phyloP scores from a whole-genome alignment of 2,797 vertebrate species.

The Rhynchotus rufescens region DNA sequence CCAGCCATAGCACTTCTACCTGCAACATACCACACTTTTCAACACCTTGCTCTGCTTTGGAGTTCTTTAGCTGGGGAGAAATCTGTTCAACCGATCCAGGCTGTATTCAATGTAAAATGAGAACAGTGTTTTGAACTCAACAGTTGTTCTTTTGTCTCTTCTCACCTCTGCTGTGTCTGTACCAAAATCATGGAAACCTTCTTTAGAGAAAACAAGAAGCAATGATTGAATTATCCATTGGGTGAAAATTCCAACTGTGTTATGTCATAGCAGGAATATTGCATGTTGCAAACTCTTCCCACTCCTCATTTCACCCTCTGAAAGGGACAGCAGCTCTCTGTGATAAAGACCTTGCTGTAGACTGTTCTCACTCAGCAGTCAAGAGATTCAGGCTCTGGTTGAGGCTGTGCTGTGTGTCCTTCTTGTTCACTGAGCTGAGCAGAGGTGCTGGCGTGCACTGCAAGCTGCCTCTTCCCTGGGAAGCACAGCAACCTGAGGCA shows the following conservation, averaged over 20 bases:
- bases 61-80: background rate
- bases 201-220: background rate
- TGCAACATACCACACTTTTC: background rate
- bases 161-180: background rate
- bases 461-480: background rate
- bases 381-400: background rate
- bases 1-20: background rate
- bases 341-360: background rate
- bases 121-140: background rate
- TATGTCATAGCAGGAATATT: background rate
- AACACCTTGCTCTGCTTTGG: background rate
- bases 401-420: background rate
- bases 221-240: background rate
- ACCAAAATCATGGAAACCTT: background rate
- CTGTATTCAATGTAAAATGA: background rate
- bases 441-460: background rate
- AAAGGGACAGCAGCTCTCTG: background rate
- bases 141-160: background rate
- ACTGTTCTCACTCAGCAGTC: too few species aligned
- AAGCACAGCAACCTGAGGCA: background rate
- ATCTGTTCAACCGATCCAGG: background rate
- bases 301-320: background rate
- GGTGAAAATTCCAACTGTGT: rapidly evolving
- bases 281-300: background rate
- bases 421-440: background rate